A percentile compares a stretch with the other conserved stretches of the same genome.
Evolutionary conservation across 2,797 vertebrate genomes (phyloP).

Genomic region (Lagorchestes hirsutus): DNA sequence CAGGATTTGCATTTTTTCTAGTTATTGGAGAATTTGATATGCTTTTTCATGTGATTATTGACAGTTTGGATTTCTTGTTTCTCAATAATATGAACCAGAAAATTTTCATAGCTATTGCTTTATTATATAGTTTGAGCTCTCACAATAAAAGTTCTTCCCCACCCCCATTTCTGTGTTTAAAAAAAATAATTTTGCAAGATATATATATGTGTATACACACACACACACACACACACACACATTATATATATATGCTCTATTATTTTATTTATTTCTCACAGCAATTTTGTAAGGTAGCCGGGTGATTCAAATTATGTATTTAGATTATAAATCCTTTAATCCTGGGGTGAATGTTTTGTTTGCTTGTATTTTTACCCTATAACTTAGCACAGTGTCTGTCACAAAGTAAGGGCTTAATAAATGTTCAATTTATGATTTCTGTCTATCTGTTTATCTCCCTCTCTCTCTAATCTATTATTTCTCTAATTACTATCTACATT

Average conservation of each 20-base stretch:
- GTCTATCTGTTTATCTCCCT: neutral
- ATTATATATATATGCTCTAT: neutral
- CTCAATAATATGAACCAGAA: neutral
- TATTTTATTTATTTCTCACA: neutral
- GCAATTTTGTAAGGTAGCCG: neutral
- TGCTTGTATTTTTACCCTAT: neutral
- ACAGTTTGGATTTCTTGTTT: neutral
- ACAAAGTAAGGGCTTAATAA: neutral
- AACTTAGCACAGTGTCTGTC: neutral
- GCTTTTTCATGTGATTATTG: neutral
- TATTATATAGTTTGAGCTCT: neutral
- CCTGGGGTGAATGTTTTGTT: neutral
- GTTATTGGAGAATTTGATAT: neutral
- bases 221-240: too few relatives aligned
- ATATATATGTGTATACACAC: neutral
- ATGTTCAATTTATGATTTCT: neutral
- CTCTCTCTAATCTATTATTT: neutral
- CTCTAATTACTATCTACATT: neutral
- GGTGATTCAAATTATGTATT: neutral
- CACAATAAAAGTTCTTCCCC: neutral
- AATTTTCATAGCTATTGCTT: neutral
- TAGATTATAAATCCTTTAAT: neutral
- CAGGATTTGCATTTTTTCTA: neutral
- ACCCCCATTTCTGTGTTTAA: neutral
- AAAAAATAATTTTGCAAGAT: neutral